Base-by-base conservation (phyloP, 2,113 vertebrate genomes). In the Bucco capensis region DNA sequence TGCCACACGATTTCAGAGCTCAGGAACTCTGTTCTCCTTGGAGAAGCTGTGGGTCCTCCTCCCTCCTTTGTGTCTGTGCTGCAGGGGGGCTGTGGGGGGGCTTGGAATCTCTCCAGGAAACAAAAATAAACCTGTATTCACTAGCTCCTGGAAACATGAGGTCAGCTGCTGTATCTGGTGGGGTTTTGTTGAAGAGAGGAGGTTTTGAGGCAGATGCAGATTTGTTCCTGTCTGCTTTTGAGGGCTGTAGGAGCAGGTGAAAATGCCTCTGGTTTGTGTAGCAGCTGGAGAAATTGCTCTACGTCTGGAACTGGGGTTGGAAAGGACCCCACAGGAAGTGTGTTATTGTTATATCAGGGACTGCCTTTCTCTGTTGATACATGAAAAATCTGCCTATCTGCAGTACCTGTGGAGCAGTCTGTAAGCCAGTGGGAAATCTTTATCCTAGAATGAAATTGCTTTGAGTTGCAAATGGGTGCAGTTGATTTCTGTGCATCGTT, bases 61-160 rank as follows among this genome's bases (percentile, higher is more conserved):
- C 64, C 76, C 57, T 93, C 74, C 84, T 96, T 95, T 88, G 92
- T 95, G 76, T 75, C 44, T 0, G 83, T 49, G 78, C 87, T n/a
- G 77, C 19, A 1, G 83, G 88, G 11, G 69, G 65, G 67, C 60
- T 85, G 73, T 5, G 9, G 35, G 23, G 6, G 4, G 71, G 92
- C 87, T 84, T 9, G 6, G 42, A 31, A 51, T 77, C 89, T 67
- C 87, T 88, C 79, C 0, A 31, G 82, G 76, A 89, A 85, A 70
- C 76, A 56, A 54, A 73, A 83, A 61, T 86, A 46, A 50, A 33
- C 10, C 0, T 65, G 3, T 25, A 25, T 42, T 69, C 53, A 28
- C 53, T 33, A 56, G 1, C 66, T 61, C 54, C 70, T 67, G 76
- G 83, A 67, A 71, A 47, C 79, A 27, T 18, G 42, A 10, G 92